A percentile compares a stretch with the other conserved stretches of the same genome.
Conservation (phyloP, 2,113 vertebrate species). For the Poeciliopsis turrubarensis region DNA sequence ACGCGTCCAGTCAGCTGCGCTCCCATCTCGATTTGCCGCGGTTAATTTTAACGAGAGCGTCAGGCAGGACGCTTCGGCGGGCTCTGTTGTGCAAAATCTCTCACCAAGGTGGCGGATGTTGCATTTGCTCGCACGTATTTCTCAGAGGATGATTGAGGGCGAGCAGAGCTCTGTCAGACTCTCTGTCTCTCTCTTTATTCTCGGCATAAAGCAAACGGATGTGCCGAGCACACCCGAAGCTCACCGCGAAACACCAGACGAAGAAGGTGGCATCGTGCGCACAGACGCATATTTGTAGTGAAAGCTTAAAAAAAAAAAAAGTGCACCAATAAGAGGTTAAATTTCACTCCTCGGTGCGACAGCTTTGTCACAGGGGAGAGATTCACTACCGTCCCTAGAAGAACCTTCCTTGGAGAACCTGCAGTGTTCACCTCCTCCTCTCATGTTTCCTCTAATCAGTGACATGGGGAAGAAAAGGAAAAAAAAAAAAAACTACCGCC, state of each 20-base stretch:
- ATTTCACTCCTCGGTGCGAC: slow-evolving; percentile 64
- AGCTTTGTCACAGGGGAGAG: slow-evolving; percentile 63
- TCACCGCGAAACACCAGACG: slow-evolving; percentile 39
- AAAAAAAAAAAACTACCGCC: slow-evolving; percentile 15
- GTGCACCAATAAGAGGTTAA: slow-evolving; percentile 68
- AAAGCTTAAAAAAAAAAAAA: slow-evolving; percentile 56
- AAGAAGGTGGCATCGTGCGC: slow-evolving; percentile 36
- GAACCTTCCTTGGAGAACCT: slow-evolving; percentile 38
- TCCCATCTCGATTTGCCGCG: slow-evolving; percentile 43
- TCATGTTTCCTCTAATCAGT: slow-evolving; percentile 72
- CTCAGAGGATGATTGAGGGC: slow-evolving; percentile 31
- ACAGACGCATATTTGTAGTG: slow-evolving; percentile 37
- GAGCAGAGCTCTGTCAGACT: slow-evolving; percentile 30
- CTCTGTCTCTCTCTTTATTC: slow-evolving; percentile 42
- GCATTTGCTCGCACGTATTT: slow-evolving; percentile 54
- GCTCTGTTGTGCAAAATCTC: slow-evolving; percentile 6
- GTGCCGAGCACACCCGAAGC: slow-evolving; percentile 27
- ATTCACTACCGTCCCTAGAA: slow-evolving; percentile 57
- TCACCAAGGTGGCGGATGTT: slow-evolving; percentile 48
- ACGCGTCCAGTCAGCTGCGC: slow-evolving; percentile 20
- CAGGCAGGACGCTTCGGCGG: not conserved
- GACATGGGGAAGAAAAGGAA: slow-evolving; percentile 53
- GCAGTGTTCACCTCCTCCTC: slow-evolving; percentile 45
- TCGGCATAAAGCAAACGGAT: slow-evolving; percentile 53
- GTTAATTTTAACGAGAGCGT: slow-evolving; percentile 44